Evolutionary conservation across 2,113 vertebrate species (phyloP), one percentile per base, ranked within the genome.

Genomic region (Gila orcuttii): DNA sequence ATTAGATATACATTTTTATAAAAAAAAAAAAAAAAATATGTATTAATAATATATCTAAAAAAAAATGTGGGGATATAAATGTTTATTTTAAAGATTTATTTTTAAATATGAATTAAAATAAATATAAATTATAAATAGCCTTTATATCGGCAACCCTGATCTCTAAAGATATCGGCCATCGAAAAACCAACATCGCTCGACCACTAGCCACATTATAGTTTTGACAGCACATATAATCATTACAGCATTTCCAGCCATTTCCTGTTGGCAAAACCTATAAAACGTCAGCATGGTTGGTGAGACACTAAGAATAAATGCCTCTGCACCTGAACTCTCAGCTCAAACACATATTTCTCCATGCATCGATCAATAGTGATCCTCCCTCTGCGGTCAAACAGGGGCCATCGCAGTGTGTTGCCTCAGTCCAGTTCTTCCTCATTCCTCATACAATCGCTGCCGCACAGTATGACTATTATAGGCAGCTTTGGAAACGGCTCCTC

Each of bases 361-460:
- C 28, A n/a, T 79, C 59, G 47, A 81, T 82, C 85, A 55, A 81
- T 77, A 52, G 42, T 10, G 6, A 57, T 76, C 57, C 77, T 78
- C 33, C 91, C 87, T 92, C 91, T 91, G 90, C 90, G 92, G 93
- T 94, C 94, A 94, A 92, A 93, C 69, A 87, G 91, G 92, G 93
- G 92, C 93, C 93, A 93, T 86, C 83, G 59, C 89, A 90, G 91
- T 89, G 89, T 90, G 90, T 92, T 90, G 90, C 82, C 62, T 82
- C 42, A 28, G 57, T 50, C 57, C 19, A 64, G 31, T 28, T 31
- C 45, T 75, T 50, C 45, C 76, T 55, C 66, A 90, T 76, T 76
- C 68, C 21, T 31, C 79, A 71, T 33, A 81, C 79, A 64, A 71
- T 45, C 23, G 7, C 77, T 68, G 60, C 74, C 5, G 57, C 86